phyloP scores from a whole-genome alignment of 1,140 invertebrate species.

The Nymphalis io region DNA sequence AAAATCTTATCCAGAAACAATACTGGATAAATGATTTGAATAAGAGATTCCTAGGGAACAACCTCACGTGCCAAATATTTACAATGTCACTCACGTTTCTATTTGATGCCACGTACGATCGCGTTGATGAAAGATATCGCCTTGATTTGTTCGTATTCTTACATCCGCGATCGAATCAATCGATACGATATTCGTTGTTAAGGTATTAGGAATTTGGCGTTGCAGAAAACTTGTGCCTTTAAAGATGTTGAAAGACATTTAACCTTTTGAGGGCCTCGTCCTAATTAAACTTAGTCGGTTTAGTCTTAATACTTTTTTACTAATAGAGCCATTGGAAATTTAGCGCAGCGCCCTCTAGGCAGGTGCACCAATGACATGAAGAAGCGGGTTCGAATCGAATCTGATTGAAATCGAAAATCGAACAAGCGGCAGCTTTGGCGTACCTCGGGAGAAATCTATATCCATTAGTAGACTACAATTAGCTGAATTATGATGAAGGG shows the following conservation, averaged over 20 bases:
- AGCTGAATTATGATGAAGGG: too few species aligned
- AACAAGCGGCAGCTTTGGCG: too few species aligned
- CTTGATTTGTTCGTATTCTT: slow-evolving; percentile 14
- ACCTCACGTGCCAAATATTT: background rate
- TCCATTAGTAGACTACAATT: too few species aligned
- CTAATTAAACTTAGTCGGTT: background rate
- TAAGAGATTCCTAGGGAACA: background rate
- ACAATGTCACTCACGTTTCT: background rate
- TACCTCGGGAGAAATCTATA: too few species aligned
- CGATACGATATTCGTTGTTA: background rate
- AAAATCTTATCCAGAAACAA: background rate
- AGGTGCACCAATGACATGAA: too few species aligned
- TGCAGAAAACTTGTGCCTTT: background rate
- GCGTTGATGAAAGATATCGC: slow-evolving; percentile 15
- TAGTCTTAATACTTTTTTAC: too few species aligned
- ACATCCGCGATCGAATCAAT: slow-evolving; percentile 13
- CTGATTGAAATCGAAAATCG: too few species aligned
- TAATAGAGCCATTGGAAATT: too few species aligned
- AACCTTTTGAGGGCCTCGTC: background rate
- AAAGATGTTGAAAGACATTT: background rate
- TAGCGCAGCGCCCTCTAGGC: too few species aligned
- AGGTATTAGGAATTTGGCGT: background rate
- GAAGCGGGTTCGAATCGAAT: too few species aligned
- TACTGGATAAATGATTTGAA: background rate
- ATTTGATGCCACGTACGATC: background rate